These are phyloP conservation scores for Coregonus clupeaformis DNA, from an alignment of 2,113 vertebrate genomes.

Conservation along the genomic window DNA sequence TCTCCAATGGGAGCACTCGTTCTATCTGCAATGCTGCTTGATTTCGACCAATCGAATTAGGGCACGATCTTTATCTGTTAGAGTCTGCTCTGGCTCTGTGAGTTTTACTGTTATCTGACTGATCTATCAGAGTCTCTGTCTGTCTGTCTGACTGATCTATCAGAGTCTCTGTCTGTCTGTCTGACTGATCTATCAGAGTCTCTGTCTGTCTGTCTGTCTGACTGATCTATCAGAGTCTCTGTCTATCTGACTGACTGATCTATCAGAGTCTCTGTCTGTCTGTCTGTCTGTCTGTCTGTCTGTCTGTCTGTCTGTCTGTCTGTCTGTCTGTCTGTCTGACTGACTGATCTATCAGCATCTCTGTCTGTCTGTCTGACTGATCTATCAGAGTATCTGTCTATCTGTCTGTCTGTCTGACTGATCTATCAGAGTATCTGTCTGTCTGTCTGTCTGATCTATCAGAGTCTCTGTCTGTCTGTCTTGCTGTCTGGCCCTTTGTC, in stretches of 20 bases:
- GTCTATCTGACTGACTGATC: too few relatives aligned
- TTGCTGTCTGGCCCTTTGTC: background rate
- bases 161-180: background rate
- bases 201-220: background rate
- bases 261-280: too few relatives aligned
- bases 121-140: background rate
- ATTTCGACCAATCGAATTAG: conserved; percentile 67
- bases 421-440: too few relatives aligned
- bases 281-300: too few relatives aligned
- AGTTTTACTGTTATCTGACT: conserved; percentile 38
- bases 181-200: background rate
- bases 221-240: background rate
- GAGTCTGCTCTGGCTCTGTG: conserved; percentile 26
- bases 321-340: background rate
- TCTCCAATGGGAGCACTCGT: conserved; percentile 62
- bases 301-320: too few relatives aligned
- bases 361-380: conserved; percentile 20
- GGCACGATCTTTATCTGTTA: conserved; percentile 55
- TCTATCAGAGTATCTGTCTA: background rate
- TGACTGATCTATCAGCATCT: background rate
- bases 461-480: background rate
- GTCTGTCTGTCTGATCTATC: too few relatives aligned
- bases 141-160: background rate
- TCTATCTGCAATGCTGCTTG: conserved; percentile 60
- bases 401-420: too few relatives aligned